Evolutionary conservation across 2,113 vertebrate genomes (phyloP).

Genomic region (Alligator sinensis): DNA sequence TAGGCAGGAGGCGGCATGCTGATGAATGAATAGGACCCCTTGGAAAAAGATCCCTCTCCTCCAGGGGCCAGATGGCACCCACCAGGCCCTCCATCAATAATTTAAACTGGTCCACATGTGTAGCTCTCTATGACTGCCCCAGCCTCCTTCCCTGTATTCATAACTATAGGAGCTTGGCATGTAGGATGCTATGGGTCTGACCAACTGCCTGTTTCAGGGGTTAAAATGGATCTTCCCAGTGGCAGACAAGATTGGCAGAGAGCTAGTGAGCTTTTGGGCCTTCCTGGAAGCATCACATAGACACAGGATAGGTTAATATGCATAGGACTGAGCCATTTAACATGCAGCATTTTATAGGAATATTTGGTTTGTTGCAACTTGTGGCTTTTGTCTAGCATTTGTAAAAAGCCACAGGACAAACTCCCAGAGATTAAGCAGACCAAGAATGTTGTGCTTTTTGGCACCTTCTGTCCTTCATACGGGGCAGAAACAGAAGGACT

Average conservation of each 20-base stretch:
- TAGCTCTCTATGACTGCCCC: too few species aligned
- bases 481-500: rapidly evolving
- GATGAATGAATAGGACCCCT: too few species aligned
- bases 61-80: neutral
- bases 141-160: neutral
- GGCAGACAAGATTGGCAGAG: neutral
- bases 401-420: slow-evolving; percentile 7
- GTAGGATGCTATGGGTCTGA: neutral
- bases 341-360: neutral
- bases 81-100: neutral
- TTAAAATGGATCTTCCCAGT: neutral
- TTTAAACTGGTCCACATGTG: too few species aligned
- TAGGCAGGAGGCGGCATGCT: too few species aligned
- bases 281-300: neutral
- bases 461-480: neutral
- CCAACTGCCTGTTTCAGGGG: slow-evolving; percentile 15
- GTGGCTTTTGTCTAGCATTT: slow-evolving; percentile 36
- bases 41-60: too few species aligned
- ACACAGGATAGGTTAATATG: slow-evolving; percentile 8
- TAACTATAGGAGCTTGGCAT: neutral
- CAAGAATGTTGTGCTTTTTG: neutral
- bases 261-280: neutral
- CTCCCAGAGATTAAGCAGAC: neutral
- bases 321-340: slow-evolving; percentile 41
- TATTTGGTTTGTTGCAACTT: neutral